Evolutionary conservation across 2,797 vertebrate genomes (phyloP).

Genomic region (Hozukius guyotensis): DNA sequence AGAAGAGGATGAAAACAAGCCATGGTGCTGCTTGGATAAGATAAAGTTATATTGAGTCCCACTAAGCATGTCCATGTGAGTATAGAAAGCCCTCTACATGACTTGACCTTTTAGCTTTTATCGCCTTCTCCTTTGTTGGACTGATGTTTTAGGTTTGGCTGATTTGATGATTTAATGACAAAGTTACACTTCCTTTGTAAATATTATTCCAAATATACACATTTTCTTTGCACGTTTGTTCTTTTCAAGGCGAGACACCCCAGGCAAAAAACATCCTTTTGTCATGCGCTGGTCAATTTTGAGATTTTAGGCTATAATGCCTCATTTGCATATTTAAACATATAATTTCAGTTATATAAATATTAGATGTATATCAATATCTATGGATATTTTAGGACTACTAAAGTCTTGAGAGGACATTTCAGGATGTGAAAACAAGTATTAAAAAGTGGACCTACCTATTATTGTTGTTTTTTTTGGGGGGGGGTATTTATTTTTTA

Average conservation of each 20-base stretch:
- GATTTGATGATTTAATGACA: background rate
- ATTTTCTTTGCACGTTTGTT: background rate
- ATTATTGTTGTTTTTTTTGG: too few relatives aligned
- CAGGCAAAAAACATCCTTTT: background rate
- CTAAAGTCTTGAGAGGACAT: background rate
- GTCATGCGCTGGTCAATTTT: too few relatives aligned
- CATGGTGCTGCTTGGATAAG: background rate
- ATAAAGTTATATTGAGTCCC: background rate
- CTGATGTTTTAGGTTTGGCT: background rate
- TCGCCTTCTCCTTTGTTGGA: background rate
- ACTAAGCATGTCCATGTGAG: background rate
- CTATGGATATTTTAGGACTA: background rate
- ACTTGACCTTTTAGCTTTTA: background rate
- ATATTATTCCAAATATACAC: background rate
- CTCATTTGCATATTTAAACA: too few relatives aligned
- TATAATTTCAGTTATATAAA: too few relatives aligned
- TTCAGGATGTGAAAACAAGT: background rate
- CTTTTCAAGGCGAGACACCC: background rate
- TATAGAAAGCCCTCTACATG: background rate
- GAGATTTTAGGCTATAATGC: too few relatives aligned
- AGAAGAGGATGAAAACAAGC: conserved; percentile 22
- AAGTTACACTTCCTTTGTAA: background rate
- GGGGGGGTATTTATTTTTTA: too few relatives aligned
- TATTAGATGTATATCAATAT: background rate
- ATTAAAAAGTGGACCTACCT: background rate